Base-by-base conservation (phyloP, 2,797 vertebrate genomes). In the Rhodeus uyekii region DNA sequence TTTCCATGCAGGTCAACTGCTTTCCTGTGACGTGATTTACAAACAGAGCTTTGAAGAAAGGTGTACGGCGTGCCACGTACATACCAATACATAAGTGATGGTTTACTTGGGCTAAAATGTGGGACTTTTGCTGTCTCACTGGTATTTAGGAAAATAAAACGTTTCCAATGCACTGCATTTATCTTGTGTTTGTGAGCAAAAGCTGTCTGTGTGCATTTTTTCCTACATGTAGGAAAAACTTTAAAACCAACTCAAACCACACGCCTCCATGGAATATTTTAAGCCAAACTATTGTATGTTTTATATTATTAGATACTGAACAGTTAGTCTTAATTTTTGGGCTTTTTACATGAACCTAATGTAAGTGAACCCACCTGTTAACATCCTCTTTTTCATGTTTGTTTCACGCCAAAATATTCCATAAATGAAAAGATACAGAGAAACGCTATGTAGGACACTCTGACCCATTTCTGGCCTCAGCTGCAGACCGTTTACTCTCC, bases 401-500 rank as follows among this genome's bases (percentile, higher is more conserved):
- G 48, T 38, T 39, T 36, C 34, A 74, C 5, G 8, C 72, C 24
- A 36, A 73, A 73, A 50, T 73, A 73, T 74, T 58, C 55, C 24
- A 44, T 32, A 76, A 76, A 76, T 44, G 16, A 42, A 42, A 32
- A 22, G 55, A 76, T 44, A 24, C 55, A 44, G 32, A 44, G 38
- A 61, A 76, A 61, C n/a, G 38, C 18, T 32, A 61, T 14, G 39
- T 61, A 61, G 36, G 55, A 61, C 1, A 16, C 74, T 67, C 13
- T 78, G 61, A 65, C 76, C 76, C 44, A 78, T 76, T 76, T 76
- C 58, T 46, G 42, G 38, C 36, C 76, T 78, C 44, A 34, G 27
- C 84, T 80, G 86, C 86, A 75, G 88, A 65, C 32, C 10, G 24
- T 44, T 36, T 65, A 34, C 63, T 44, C 36, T 65, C 55, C 63